Conservation (phyloP, 2,797 vertebrate genomes). For the Squalus acanthias region DNA sequence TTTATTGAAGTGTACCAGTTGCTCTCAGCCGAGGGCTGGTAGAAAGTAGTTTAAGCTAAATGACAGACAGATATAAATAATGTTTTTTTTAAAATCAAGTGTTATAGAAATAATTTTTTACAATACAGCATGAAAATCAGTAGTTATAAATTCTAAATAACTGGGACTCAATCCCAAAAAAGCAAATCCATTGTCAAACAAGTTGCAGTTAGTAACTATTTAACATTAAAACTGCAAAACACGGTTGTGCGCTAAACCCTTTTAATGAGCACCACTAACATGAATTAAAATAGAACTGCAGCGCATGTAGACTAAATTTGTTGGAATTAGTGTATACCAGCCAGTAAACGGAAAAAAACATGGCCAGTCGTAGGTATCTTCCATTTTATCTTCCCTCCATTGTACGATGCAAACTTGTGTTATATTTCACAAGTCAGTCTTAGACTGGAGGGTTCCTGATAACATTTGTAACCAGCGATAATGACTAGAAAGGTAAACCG, state of each 20-base stretch:
- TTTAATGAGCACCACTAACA: not conserved
- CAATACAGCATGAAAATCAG: not conserved
- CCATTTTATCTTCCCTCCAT: slow-evolving; percentile 16
- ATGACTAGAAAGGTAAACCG: not conserved
- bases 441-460: not conserved
- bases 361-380: slow-evolving; percentile 9
- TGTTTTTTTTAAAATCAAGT: not conserved
- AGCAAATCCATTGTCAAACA: too few relatives aligned
- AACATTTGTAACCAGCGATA: not conserved
- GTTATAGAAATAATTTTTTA: not conserved
- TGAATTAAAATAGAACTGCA: not conserved
- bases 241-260: not conserved
- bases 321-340: slow-evolving; percentile 31
- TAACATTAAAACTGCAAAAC: not conserved
- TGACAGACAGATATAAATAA: too few relatives aligned
- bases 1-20: not conserved
- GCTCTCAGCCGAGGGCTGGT: not conserved
- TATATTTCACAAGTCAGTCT: not conserved
- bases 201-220: not conserved
- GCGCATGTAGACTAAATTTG: not conserved
- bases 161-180: not conserved
- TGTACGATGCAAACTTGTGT: not conserved
- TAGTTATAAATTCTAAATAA: not conserved
- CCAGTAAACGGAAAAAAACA: not conserved
- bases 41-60: not conserved